Conservation (phyloP, 2,888 invertebrate species). For the Leptopilina syphax region DNA sequence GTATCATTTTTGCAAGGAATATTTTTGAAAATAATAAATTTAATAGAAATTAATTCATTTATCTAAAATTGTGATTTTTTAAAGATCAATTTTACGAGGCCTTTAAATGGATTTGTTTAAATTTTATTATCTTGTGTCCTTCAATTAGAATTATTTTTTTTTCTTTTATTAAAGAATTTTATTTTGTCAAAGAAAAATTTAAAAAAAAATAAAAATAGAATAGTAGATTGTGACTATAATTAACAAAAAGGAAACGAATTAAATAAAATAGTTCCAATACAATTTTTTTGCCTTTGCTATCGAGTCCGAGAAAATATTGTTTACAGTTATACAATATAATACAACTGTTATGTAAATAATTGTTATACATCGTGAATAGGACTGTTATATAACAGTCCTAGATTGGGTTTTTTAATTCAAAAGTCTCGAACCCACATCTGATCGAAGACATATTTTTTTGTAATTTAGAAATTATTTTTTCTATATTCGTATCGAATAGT, state of each 20-base stretch:
- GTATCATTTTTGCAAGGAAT: no score
- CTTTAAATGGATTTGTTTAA: no score
- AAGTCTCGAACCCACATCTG: background rate
- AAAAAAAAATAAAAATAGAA: background rate
- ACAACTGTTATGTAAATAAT: conserved; percentile 33
- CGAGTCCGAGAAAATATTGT: conserved; percentile 5
- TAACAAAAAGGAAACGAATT: background rate
- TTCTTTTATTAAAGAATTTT: no score
- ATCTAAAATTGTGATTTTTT: no score
- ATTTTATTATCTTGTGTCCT: no score
- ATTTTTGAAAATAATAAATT: no score
- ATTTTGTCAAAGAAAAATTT: background rate
- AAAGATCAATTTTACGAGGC: no score
- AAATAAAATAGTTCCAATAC: background rate
- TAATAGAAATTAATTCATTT: no score
- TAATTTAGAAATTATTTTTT: background rate
- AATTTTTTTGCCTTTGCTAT: background rate
- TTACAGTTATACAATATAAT: conserved; percentile 33
- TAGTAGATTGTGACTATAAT: background rate
- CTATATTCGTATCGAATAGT: background rate
- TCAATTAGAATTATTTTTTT: no score
- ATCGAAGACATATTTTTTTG: conserved; percentile 4
- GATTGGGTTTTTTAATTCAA: background rate
- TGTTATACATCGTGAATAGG: conserved; percentile 14
- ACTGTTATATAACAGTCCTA: conserved; percentile 28